Base-by-base conservation (phyloP, 1,140 invertebrate genomes). In the Helicoverpa armigera region DNA sequence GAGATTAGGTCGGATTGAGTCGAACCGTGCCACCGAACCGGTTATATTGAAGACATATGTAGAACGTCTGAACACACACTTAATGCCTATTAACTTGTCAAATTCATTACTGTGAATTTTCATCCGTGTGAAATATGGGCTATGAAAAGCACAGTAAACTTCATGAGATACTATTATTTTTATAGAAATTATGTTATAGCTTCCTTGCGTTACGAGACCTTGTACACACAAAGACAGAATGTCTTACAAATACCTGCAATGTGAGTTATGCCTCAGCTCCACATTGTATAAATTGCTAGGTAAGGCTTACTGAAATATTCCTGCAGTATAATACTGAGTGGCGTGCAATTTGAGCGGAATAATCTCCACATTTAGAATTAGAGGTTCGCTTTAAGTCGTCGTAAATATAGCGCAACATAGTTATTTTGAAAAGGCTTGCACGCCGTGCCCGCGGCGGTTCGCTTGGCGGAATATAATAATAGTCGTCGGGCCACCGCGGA, bases 401-500 rank as follows among this genome's bases (percentile, higher is more conserved):
- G 80, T 83, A 85, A 89, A 90, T 90, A 88, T 91, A 85, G 86
- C 86, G 87, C 86, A 91, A 91, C 88, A 90, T 83, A 88, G 87
- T 90, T 85, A 91, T 90, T 92, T 89, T 89, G 87, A 89, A 90
- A 90, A 92, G 90, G 88, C 85, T 89, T 89, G 91, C 90, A 88
- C 89, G 86, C 82, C 82, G 79, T 73, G 89, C 91, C 85, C 74
- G 76, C 61, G 88, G 91, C 89, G 79, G 76, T 84, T 86, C 86
- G 86, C 87, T 87, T 85, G 88, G 85, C 83, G 85, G 88, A 89
- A 90, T 92, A 92, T 92, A 93, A 91, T 91, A 93, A 91, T 92
- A 90, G 90, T 90, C 88, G 90, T 88, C 86, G 89, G 87, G 87
- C 83, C 87, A 87, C 88, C 82, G 84, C 84, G 89, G 88, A 92